These are phyloP conservation scores for Catharus minimus DNA, from an alignment of 2,113 vertebrate species.

Conservation along the genomic window DNA sequence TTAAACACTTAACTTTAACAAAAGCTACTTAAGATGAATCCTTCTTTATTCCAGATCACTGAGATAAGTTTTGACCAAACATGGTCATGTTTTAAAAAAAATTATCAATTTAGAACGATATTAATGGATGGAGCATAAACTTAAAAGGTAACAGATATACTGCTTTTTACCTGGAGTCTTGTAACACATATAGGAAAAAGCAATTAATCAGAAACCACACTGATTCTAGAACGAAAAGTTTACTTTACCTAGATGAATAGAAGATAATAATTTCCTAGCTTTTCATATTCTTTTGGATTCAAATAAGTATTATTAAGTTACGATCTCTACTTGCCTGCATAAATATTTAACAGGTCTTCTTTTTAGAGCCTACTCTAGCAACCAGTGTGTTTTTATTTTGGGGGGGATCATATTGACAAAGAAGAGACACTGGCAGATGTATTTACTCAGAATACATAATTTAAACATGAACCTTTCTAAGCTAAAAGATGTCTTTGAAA, in stretches of 20 bases:
- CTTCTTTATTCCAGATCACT: not conserved
- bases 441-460: not conserved
- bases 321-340: not conserved
- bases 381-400: not conserved
- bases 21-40: not conserved
- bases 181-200: not conserved
- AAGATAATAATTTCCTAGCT: not conserved
- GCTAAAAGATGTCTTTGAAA: not conserved
- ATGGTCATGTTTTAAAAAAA: not conserved
- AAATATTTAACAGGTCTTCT: not conserved
- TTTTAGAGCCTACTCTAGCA: not conserved
- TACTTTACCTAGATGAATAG: not conserved
- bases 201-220: not conserved
- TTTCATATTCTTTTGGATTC: not conserved
- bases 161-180: not conserved
- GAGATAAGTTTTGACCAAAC: not conserved
- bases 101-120: not conserved
- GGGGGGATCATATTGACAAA: not conserved
- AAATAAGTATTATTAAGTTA: not conserved
- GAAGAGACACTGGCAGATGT: rapidly evolving
- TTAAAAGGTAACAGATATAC: not conserved
- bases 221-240: not conserved
- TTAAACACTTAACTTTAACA: not conserved
- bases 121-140: not conserved
- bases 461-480: not conserved